Evolutionary conservation across 2,888 invertebrate species (phyloP).

Genomic region (Plagodis dolabraria): DNA sequence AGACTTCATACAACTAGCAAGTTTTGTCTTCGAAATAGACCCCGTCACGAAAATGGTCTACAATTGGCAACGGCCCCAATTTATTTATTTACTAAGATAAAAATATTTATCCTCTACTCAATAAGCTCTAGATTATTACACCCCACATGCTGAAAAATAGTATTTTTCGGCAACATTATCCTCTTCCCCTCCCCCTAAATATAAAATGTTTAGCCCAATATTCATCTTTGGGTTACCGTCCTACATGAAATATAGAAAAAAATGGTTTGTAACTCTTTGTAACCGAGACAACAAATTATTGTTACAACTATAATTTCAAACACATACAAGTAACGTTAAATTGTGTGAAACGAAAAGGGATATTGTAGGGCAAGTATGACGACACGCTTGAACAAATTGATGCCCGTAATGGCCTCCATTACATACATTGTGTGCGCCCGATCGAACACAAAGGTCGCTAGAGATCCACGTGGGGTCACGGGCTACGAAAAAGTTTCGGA

Average conservation of each 20-base stretch:
- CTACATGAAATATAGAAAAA: conserved; percentile 13
- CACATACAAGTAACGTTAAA: conserved; percentile 19
- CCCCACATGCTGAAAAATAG: too few species aligned
- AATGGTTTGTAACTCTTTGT: too few species aligned
- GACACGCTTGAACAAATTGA: conserved; percentile 73
- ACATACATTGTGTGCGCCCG: conserved; percentile 73
- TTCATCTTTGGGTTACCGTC: background rate
- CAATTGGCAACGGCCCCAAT: too few species aligned
- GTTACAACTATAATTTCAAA: conserved; percentile 5
- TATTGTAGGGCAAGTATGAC: conserved; percentile 69
- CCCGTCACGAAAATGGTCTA: too few species aligned
- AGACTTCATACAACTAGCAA: too few species aligned
- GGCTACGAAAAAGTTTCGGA: conserved; percentile 58
- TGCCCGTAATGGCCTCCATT: conserved; percentile 75
- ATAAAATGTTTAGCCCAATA: too few species aligned
- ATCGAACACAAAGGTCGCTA: conserved; percentile 71
- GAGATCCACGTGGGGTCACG: conserved; percentile 53
- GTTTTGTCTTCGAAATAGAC: too few species aligned
- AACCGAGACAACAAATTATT: background rate
- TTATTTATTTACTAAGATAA: too few species aligned
- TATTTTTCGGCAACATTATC: too few species aligned
- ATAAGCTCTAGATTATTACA: too few species aligned
- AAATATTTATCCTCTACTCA: too few species aligned
- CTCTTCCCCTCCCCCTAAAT: too few species aligned
- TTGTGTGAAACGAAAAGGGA: conserved; percentile 42